Evolutionary conservation across 2,797 vertebrate genomes (phyloP).

Genomic region (Erpetoichthys calabaricus): DNA sequence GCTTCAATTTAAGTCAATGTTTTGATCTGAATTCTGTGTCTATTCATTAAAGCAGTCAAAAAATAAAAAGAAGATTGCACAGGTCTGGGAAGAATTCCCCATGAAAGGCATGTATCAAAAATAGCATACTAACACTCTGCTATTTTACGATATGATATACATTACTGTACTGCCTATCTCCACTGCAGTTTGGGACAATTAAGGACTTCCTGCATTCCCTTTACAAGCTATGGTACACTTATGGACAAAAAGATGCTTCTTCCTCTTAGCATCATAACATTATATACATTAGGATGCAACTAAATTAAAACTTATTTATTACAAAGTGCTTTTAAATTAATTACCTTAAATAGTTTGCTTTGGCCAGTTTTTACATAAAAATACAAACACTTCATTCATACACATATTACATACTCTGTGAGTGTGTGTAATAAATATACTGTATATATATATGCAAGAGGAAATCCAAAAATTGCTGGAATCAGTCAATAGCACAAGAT

Average conservation of each 20-base stretch:
- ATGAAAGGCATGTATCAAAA: conserved; percentile 63
- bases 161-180: conserved; percentile 47
- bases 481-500: too few relatives aligned
- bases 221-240: conserved; percentile 29
- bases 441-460: too few relatives aligned
- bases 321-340: conserved; percentile 59
- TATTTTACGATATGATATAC: conserved; percentile 32
- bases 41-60: conserved; percentile 33
- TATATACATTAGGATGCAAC: conserved; percentile 6
- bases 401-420: too few relatives aligned
- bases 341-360: conserved; percentile 52
- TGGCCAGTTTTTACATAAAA: conserved; percentile 45
- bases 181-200: conserved; percentile 54
- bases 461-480: too few relatives aligned
- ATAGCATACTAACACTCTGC: conserved; percentile 54
- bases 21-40: too few relatives aligned
- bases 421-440: too few relatives aligned
- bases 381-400: too few relatives aligned
- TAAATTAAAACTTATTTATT: conserved; percentile 24
- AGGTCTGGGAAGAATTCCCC: conserved; percentile 51
- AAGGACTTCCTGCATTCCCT: conserved; percentile 38
- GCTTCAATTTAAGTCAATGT: conserved; percentile 29
- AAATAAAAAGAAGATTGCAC: conserved; percentile 47
- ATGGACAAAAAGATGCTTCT: conserved; percentile 28
- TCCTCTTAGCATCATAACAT: conserved; percentile 15